These are phyloP conservation scores for Porites divaricata DNA, from an alignment of 92 coral and sea anemone genomes.

Conservation along the genomic window DNA sequence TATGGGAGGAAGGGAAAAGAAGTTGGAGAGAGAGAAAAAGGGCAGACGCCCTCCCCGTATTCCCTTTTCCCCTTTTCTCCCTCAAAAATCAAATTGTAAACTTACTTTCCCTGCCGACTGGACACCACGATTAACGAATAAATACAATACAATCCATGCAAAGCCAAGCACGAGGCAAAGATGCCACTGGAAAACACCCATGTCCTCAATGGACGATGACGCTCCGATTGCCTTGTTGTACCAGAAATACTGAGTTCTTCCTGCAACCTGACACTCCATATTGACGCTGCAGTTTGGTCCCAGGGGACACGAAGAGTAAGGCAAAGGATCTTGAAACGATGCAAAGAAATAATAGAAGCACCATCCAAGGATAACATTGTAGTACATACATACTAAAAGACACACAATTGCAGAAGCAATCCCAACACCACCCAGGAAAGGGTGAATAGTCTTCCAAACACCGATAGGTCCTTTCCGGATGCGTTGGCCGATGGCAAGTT, in stretches of 20 bases:
- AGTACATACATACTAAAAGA: slow-evolving; percentile 77
- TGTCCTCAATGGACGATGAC: slow-evolving; percentile 57
- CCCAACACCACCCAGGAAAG: slow-evolving; percentile 96
- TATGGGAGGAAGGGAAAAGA: too few species aligned
- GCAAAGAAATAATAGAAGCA: slow-evolving; percentile 91
- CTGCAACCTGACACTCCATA: slow-evolving; percentile 59
- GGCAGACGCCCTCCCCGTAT: too few species aligned
- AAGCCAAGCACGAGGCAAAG: slow-evolving; percentile 70
- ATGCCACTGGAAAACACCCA: slow-evolving; percentile 90
- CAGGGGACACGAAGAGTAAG: slow-evolving; percentile 79
- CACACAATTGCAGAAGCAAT: slow-evolving; percentile 82
- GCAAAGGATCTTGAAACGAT: slow-evolving; percentile 91
- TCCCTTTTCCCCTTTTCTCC: too few species aligned
- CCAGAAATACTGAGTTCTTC: slow-evolving; percentile 78
- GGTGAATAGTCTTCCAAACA: slow-evolving; percentile 91
- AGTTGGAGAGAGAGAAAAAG: too few species aligned
- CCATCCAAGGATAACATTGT: slow-evolving; percentile 94
- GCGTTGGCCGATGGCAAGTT: slow-evolving; percentile 96
- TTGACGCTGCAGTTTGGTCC: slow-evolving; percentile 31
- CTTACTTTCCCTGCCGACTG: slow-evolving; percentile 89
- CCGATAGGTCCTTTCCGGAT: slow-evolving; percentile 89
- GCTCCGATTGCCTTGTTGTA: slow-evolving; percentile 58
- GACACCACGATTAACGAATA: slow-evolving; percentile 84
- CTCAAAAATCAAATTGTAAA: neutral
- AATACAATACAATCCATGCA: slow-evolving; percentile 77